Conservation (phyloP, 2,113 vertebrate species). For the human region GRCh38 chr1:204609001-204609500, state of each 20-base stretch:
- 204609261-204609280: not conserved
- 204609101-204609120: conserved; percentile 72
- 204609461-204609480: not conserved
- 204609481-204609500: not conserved
- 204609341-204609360: not conserved
- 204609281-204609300: not conserved
- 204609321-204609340: not conserved
- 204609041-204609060: conserved; percentile 84
- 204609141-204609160: not conserved
- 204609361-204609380: not conserved
- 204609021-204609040: conserved; percentile 78
- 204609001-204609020: conserved; percentile 70
- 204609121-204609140: conserved; percentile 68
- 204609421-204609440: not conserved
- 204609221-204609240: not conserved
- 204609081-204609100: conserved; percentile 65
- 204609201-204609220: not conserved
- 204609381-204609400: not conserved
- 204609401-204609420: not conserved
- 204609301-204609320: not conserved
- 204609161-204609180: not conserved
- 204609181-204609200: not conserved
- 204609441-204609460: not conserved
- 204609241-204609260: not conserved
- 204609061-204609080: conserved; percentile 85